Evolutionary conservation across 2,113 vertebrate species (phyloP), one percentile per base, ranked within the genome.

Genomic region (Mustela lutreola): DNA sequence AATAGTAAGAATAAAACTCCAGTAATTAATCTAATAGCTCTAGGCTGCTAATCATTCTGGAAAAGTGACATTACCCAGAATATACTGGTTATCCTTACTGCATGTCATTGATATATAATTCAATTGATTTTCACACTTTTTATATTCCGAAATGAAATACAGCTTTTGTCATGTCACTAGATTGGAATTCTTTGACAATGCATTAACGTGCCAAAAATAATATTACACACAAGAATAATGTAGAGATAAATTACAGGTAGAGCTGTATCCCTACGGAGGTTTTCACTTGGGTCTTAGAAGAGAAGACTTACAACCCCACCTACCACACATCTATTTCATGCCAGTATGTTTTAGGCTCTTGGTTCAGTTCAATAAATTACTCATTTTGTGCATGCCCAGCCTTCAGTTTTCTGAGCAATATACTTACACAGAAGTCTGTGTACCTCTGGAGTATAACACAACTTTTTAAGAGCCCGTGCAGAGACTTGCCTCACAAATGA

Each of bases 181-280:
- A 95, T 93, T 98, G 96, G 91, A 97, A 98, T 97, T 97, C 91
- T 95, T 96, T 97, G 96, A 98, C 97, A 98, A 97, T 97, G 96
- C 84, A 96, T 98, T 98, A 97, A 97, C 91, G 84, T 97, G 97
- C 94, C 97, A 97, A 97, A 96, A 97, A 97, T 96, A 97, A 97
- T 95, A 97, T 97, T 96, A 78, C 89, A 93, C 58, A 75, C 63
- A 97, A 98, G 94, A 98, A 95, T 96, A 98, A 98, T 97, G 95
- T 94, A 19, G 79, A 96, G 95, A 98, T 98, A 97, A 98, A 98
- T 98, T 98, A 97, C 88, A 98, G 94, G 97, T 97, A 96, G 89
- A 75, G 65, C 82, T 60, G 16, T 93, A 91, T 98, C 92, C 93
- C 95, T 94, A 84, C 95, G 88, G 96, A 98, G 94, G 63, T 97